Percentiles rank a stretch among this genome's conserved stretches.
Conservation (phyloP, 2,888 invertebrate species). For the Cryptocephalus moraei region DNA sequence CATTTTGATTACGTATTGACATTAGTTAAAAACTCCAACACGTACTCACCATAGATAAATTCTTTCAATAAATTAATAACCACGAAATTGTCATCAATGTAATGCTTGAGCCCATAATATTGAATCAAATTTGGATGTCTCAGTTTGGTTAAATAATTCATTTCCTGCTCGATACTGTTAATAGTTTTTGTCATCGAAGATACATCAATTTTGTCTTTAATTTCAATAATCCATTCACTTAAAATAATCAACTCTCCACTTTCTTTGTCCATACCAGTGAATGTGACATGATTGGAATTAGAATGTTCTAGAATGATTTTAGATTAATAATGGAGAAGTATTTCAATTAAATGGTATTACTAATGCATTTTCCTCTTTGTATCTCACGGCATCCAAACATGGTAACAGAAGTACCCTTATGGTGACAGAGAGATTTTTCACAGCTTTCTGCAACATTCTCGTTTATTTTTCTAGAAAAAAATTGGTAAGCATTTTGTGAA, state of each 20-base stretch:
- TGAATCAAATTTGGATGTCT: slow-evolving; percentile 63
- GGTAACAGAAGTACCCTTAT: slow-evolving; percentile 44
- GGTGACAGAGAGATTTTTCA: slow-evolving; percentile 45
- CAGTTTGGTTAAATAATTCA: slow-evolving; percentile 58
- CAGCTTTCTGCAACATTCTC: slow-evolving; percentile 42
- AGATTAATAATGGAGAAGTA: neutral
- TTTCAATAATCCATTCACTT: slow-evolving; percentile 63
- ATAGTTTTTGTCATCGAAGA: slow-evolving; percentile 46
- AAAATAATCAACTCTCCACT: slow-evolving; percentile 62
- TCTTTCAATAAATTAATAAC: slow-evolving; percentile 60
- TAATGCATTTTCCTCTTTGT: slow-evolving; percentile 66
- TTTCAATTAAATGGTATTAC: slow-evolving; percentile 33
- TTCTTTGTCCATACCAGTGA: slow-evolving; percentile 63
- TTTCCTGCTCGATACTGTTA: slow-evolving; percentile 65
- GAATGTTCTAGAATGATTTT: slow-evolving; percentile 53
- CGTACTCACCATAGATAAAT: slow-evolving; percentile 45
- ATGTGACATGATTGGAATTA: slow-evolving; percentile 60
- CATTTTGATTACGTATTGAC: neutral
- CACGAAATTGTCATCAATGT: slow-evolving; percentile 50
- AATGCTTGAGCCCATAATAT: slow-evolving; percentile 62
- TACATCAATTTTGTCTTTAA: slow-evolving; percentile 31
- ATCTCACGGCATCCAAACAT: slow-evolving; percentile 51
- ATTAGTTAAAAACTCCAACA: neutral
- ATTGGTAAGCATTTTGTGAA: slow-evolving; percentile 17
- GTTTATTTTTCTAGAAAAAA: slow-evolving; percentile 37